Evolutionary conservation across 2,888 invertebrate species (phyloP).

Genomic region (Escarpia spicata): DNA sequence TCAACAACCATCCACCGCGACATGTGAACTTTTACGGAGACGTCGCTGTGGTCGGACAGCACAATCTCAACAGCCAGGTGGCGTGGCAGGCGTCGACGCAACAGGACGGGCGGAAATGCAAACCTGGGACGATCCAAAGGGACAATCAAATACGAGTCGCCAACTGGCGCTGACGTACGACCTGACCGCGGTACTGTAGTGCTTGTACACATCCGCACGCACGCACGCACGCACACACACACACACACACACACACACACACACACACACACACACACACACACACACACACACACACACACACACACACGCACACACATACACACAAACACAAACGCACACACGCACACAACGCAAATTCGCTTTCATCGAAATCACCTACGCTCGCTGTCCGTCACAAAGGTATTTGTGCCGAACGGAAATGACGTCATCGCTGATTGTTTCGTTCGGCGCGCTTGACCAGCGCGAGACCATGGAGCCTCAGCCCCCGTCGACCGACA

Average conservation of each 20-base stretch:
- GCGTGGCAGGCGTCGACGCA: neutral
- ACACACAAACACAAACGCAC: neutral
- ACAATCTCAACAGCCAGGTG: neutral
- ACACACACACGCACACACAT: neutral
- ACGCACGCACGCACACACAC: constrained; percentile 21
- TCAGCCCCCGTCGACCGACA: neutral
- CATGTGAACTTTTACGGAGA: neutral
- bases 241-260: constrained; percentile 25
- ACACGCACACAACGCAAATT: too few species aligned
- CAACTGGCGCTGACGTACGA: neutral
- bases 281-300: neutral
- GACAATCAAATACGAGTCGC: neutral
- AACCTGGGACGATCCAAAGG: neutral
- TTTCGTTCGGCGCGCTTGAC: neutral
- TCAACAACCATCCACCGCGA: neutral
- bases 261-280: constrained; percentile 20
- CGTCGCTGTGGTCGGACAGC: neutral
- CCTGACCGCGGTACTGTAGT: too few species aligned
- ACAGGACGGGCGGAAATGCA: neutral
- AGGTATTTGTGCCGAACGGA: neutral
- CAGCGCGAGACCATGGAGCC: neutral
- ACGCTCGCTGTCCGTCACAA: neutral
- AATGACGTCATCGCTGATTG: neutral
- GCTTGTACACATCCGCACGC: constrained; percentile 13
- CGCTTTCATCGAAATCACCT: too few species aligned